Evolutionary conservation across 2,797 vertebrate species (phyloP).

Genomic region (Helostoma temminkii): DNA sequence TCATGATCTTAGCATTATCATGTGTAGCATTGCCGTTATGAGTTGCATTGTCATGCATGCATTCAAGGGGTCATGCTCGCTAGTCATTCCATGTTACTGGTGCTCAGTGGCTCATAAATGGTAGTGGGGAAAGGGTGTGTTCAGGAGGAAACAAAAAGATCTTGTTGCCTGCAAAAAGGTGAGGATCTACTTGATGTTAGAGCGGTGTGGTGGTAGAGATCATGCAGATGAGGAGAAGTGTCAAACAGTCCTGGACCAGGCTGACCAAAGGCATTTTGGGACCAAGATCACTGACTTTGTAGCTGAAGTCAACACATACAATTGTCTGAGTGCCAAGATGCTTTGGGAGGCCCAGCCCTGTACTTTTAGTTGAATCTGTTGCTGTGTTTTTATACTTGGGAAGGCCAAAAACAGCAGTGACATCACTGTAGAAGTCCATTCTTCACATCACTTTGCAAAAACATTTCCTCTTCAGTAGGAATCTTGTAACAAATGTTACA

Average conservation of each 20-base stretch:
- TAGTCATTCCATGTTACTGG: constrained; percentile 79
- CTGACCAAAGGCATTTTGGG: constrained; percentile 67
- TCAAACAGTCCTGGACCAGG: constrained; percentile 76
- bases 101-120: constrained; percentile 58
- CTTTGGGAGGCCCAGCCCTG: constrained; percentile 67
- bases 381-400: constrained; percentile 7
- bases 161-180: constrained; percentile 63
- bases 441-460: constrained; percentile 3
- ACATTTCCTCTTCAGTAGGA: constrained; percentile 3
- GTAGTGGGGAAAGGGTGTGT: constrained; percentile 28
- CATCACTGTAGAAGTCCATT: constrained; percentile 38
- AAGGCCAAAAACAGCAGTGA: constrained; percentile 23
- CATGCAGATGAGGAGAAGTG: constrained; percentile 83
- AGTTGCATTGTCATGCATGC: constrained; percentile 78
- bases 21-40: constrained; percentile 63
- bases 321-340: constrained; percentile 69
- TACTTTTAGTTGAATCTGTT: constrained; percentile 50
- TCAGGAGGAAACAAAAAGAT: constrained; percentile 46
- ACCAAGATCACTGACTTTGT: constrained; percentile 54
- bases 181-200: constrained; percentile 69
- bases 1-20: constrained; percentile 51
- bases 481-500: constrained; percentile 14
- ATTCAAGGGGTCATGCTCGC: constrained; percentile 85
- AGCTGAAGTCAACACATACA: constrained; percentile 24
- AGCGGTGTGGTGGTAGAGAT: constrained; percentile 66